phyloP scores from a whole-genome alignment of 1,140 invertebrate genomes.

The Periplaneta americana region DNA sequence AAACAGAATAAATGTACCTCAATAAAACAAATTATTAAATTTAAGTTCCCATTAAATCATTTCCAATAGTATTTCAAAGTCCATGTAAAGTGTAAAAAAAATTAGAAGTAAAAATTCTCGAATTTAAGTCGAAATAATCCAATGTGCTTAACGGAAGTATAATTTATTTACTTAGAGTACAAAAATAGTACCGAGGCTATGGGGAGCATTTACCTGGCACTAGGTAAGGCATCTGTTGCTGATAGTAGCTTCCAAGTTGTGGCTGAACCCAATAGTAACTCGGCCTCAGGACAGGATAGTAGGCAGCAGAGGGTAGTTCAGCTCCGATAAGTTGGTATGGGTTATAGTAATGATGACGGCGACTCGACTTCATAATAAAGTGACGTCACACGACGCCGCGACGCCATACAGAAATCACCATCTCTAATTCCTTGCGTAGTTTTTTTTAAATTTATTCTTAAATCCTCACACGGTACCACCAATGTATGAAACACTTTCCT shows the following conservation, averaged over 20 bases:
- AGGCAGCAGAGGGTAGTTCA: constrained; percentile 3
- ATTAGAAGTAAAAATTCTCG: too few species aligned
- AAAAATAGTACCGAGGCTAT: too few species aligned
- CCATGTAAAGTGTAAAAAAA: too few species aligned
- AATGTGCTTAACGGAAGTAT: too few species aligned
- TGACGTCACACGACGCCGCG: constrained; percentile 11
- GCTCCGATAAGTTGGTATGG: constrained; percentile 13
- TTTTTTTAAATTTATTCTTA: too few species aligned
- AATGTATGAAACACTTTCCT: neutral
- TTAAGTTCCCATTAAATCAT: too few species aligned
- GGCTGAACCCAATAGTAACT: constrained; percentile 15
- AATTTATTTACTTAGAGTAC: too few species aligned
- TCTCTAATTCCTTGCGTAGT: neutral
- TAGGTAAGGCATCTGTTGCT: constrained; percentile 15
- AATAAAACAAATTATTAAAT: too few species aligned
- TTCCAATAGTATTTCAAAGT: too few species aligned
- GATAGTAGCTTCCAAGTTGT: neutral
- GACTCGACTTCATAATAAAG: constrained; percentile 18
- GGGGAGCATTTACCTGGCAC: constrained; percentile 17
- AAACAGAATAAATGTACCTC: too few species aligned
- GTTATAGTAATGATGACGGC: constrained; percentile 16
- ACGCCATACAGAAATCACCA: constrained; percentile 8
- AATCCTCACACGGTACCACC: neutral
- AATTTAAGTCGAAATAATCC: too few species aligned
- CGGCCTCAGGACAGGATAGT: constrained; percentile 9